Base-by-base conservation (phyloP, 2,888 invertebrate species). In the Pammene fasciana region DNA sequence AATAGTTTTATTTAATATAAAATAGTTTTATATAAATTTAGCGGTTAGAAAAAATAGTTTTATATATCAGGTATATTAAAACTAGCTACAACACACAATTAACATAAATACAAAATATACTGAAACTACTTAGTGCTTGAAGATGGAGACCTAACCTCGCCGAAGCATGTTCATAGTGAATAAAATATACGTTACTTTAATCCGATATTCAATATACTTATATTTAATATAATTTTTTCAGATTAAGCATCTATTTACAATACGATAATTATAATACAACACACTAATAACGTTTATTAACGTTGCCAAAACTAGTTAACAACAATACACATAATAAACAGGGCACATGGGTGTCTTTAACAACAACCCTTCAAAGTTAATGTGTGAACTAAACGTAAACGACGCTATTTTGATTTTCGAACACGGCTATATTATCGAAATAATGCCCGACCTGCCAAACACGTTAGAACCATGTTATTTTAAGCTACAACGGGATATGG, bases 271-370 rank as follows among this genome's bases (percentile, higher is more conserved):
- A 18, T 57, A 18, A 43, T 11, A n/a, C 5, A 43, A 57, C 43
- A 26, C 38, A 38, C 38, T 26, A 26, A 43, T 59, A 45, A 43
- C 11, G 16, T 41, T 34, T 13, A 43, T 52, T 14, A 10, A 14
- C 14, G 34, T 45, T 54, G 41, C 52, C 64, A 54, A 16, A 61
- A 48, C 16, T 56, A 56, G 48, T 65, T 57, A 34, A 36, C 66
- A 50, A 50, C 66, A 59, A 52, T 59, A 59, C 34, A 13, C 34
- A 26, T 65, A 65, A 64, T 66, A 34, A 66, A 66, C 50, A 59
- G 66, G 59, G 43, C 66, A 36, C 59, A 43, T 16, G 59, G 66
- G 66, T 52, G 26, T 43, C 50, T 13, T 59, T 66, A 52, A 34
- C 34, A 43, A 1, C 43, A 66, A 41, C 43, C 66, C 66, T 52